These are phyloP conservation scores for Sciurus niger DNA, from an alignment of 2,113 vertebrate species.

Conservation along the genomic window DNA sequence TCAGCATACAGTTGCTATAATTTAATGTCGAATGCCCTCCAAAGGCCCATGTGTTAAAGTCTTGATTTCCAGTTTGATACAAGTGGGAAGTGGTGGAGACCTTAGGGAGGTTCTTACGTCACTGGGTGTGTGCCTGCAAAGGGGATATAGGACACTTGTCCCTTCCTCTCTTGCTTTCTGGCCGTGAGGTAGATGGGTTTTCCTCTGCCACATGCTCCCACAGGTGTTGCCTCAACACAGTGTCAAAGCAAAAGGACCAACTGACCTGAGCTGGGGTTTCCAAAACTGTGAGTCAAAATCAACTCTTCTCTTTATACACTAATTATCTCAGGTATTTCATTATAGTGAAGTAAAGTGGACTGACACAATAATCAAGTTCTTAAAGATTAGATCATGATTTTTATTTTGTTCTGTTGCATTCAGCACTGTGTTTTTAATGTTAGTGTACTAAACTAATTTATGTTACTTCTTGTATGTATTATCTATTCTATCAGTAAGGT, in stretches of 20 bases:
- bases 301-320: neutral
- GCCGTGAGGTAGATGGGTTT: neutral
- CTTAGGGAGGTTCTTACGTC: neutral
- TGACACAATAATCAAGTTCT: neutral
- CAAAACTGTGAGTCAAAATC: neutral
- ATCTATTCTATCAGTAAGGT: neutral
- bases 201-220: neutral
- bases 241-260: neutral
- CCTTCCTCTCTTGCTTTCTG: neutral
- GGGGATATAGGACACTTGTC: neutral
- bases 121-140: too few species aligned
- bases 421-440: neutral
- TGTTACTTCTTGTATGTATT: neutral
- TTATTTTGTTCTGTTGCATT: neutral
- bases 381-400: neutral
- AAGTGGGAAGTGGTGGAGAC: neutral
- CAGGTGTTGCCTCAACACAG: neutral
- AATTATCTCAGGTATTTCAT: neutral
- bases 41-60: neutral
- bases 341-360: neutral
- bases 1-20: neutral
- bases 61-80: neutral
- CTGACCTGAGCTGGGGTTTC: neutral
- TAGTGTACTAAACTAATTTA: neutral
- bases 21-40: neutral